Conservation (phyloP, 2,888 invertebrate genomes). For the Pyrgus malvae region DNA sequence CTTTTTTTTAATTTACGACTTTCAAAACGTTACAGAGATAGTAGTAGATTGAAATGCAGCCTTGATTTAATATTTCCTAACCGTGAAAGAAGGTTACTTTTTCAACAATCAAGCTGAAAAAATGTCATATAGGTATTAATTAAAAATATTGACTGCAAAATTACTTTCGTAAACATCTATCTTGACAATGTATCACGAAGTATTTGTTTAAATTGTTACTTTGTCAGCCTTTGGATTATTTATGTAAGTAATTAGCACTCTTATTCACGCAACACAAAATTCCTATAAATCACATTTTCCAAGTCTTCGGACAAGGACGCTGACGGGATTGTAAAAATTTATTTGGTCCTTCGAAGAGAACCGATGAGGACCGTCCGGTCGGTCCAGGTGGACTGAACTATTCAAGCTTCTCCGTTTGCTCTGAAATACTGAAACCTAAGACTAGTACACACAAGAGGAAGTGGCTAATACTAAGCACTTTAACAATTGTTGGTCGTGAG, state of each 20-base stretch:
- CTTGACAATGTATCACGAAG: too few relatives aligned
- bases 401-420: slow-evolving; percentile 30
- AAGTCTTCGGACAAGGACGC: neutral
- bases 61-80: too few relatives aligned
- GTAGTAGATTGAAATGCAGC: too few relatives aligned
- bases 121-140: too few relatives aligned
- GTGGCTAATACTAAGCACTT: slow-evolving; percentile 20
- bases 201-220: slow-evolving; percentile 8
- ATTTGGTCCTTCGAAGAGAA: slow-evolving; percentile 4
- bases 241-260: slow-evolving; percentile 17
- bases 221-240: neutral
- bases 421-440: slow-evolving; percentile 51
- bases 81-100: too few relatives aligned
- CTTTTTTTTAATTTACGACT: too few relatives aligned
- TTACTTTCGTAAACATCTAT: too few relatives aligned
- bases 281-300: slow-evolving; percentile 6
- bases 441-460: slow-evolving; percentile 37
- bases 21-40: too few relatives aligned
- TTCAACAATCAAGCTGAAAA: too few relatives aligned
- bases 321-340: neutral
- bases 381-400: slow-evolving; percentile 40
- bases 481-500: slow-evolving; percentile 26
- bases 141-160: too few relatives aligned
- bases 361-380: slow-evolving; percentile 17
- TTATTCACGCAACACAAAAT: neutral